phyloP scores from a whole-genome alignment of 2,797 vertebrate genomes.

The Morelia viridis region DNA sequence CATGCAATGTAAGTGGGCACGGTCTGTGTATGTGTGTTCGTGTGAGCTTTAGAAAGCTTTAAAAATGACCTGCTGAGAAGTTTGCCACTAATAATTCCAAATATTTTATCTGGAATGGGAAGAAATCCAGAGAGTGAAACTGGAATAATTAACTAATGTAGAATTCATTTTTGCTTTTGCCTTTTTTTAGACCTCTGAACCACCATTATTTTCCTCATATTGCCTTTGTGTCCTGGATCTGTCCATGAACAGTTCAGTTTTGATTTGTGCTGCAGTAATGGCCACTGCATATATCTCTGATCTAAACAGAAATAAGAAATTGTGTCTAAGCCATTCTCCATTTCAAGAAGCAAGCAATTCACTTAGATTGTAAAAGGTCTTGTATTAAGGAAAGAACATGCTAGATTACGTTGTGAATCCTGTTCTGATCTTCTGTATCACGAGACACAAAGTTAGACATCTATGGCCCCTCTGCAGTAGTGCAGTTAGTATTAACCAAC shows the following conservation, averaged over 20 bases:
- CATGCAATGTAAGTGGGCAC: neutral
- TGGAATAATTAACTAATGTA: slow-evolving; percentile 61
- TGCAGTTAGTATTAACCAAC: neutral
- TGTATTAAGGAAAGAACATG: slow-evolving; percentile 47
- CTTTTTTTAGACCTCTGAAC: slow-evolving; percentile 30
- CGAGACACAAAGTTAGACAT: neutral
- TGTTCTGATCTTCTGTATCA: neutral
- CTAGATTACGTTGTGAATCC: slow-evolving; percentile 31
- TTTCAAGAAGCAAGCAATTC: slow-evolving; percentile 47
- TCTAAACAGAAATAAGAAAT: slow-evolving; percentile 46
- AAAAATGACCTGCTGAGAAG: slow-evolving; percentile 77
- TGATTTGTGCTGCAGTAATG: slow-evolving; percentile 33
- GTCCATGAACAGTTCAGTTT: accelerated
- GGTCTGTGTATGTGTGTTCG: neutral
- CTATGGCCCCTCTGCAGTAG: neutral
- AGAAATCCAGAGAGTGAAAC: slow-evolving; percentile 68
- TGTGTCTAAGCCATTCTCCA: slow-evolving; percentile 42
- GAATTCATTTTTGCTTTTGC: slow-evolving; percentile 62
- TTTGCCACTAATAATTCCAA: slow-evolving; percentile 70
- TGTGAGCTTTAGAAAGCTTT: slow-evolving; percentile 48
- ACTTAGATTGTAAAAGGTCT: slow-evolving; percentile 7
- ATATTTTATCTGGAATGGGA: slow-evolving; percentile 69
- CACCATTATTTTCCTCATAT: slow-evolving; percentile 52
- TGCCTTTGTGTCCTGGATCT: slow-evolving; percentile 58
- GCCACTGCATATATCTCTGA: slow-evolving; percentile 15